Conservation (phyloP, 2,888 invertebrate genomes). For the Spilosoma lubricipeda region DNA sequence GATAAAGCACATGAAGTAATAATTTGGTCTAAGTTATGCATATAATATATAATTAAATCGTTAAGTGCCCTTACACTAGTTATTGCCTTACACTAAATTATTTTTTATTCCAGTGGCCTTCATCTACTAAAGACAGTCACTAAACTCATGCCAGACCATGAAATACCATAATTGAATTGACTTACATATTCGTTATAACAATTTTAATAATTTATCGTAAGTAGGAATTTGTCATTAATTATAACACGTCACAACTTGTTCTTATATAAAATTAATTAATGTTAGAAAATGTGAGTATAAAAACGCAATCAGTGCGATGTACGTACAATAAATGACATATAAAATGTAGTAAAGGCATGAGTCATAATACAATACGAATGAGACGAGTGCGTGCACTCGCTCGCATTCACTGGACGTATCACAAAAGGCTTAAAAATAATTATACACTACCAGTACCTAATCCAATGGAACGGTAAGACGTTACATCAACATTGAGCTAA, state of each 20-base stretch:
- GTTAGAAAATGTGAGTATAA: conserved; percentile 50
- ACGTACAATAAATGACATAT: conserved; percentile 40
- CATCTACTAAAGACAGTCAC: conserved; percentile 47
- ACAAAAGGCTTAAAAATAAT: conserved; percentile 80
- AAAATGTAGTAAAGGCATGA: conserved; percentile 54
- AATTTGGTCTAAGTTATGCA: conserved; percentile 86
- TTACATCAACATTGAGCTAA: conserved; percentile 85
- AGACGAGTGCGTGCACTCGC: conserved; percentile 23
- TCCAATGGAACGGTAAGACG: conserved; percentile 84
- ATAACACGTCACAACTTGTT: conserved; percentile 10
- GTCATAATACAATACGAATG: conserved; percentile 41
- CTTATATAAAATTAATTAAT: conserved; percentile 30
- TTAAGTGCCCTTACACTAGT: conserved; percentile 83
- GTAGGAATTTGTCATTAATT: conserved; percentile 37
- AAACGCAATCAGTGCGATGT: conserved; percentile 42
- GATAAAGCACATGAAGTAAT: conserved; percentile 85
- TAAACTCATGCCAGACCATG: conserved; percentile 59
- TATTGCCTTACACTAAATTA: conserved; percentile 81
- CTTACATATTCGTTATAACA: conserved; percentile 34
- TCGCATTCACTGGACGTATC: conserved; percentile 83
- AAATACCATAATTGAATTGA: conserved; percentile 43
- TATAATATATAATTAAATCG: conserved; percentile 71
- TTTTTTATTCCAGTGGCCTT: conserved; percentile 77
- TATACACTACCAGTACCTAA: conserved; percentile 82
- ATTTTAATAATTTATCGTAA: conserved; percentile 36